A percentile compares a stretch with the other conserved stretches of the same genome.
phyloP scores from a whole-genome alignment of 2,888 invertebrate species.

The Eudasyphora cyanicolor region DNA sequence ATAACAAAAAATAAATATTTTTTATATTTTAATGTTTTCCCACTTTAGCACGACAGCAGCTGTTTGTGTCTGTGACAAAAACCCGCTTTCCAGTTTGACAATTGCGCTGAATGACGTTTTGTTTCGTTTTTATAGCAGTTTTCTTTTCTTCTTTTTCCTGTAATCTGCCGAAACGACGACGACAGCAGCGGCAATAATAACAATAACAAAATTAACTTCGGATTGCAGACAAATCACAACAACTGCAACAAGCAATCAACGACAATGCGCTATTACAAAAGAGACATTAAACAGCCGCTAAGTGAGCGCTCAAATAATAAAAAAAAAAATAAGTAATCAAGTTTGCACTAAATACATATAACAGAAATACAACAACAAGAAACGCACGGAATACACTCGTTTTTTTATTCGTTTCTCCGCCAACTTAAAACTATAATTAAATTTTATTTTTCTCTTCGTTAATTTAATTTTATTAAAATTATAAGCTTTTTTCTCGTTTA shows the following conservation, averaged over 20 bases:
- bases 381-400: not conserved
- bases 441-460: not conserved
- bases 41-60: not conserved
- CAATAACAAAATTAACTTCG: not conserved
- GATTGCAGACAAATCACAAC: not conserved
- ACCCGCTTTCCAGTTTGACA: conserved; percentile 44
- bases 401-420: not conserved
- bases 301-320: not conserved
- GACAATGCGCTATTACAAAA: not conserved
- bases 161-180: not conserved
- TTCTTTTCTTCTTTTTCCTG: not conserved
- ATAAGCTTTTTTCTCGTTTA: not conserved
- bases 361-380: not conserved
- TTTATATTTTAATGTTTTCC: not conserved
- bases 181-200: not conserved
- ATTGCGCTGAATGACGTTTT: conserved; percentile 39
- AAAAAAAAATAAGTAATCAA: not conserved
- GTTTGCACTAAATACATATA: not conserved
- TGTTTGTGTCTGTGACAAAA: conserved; percentile 16
- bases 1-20: not conserved
- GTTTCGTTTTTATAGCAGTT: not conserved
- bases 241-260: too few relatives aligned
- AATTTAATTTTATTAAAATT: not conserved
- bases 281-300: not conserved
- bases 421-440: not conserved